These are phyloP conservation scores for Drosophila kurseongensis DNA, from an alignment of 1,140 invertebrate genomes.

Conservation along the genomic window DNA sequence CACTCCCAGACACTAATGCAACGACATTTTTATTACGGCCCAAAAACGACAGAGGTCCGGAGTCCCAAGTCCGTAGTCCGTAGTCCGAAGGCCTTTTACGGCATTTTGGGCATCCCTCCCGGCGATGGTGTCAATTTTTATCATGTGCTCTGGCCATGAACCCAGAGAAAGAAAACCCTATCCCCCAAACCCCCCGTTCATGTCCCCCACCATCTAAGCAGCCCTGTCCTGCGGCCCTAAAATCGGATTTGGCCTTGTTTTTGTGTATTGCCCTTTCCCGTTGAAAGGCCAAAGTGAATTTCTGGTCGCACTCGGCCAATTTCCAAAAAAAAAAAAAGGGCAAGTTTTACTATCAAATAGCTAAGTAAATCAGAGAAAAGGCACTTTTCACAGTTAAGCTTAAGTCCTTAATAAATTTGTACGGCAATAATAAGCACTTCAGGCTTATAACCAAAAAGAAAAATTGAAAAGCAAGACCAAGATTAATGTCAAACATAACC, in stretches of 20 bases:
- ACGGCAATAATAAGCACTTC: too few species aligned
- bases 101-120: slow-evolving; percentile 3
- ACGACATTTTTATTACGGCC: slow-evolving; percentile 78
- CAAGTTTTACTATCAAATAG: too few species aligned
- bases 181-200: neutral
- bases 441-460: too few species aligned
- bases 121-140: slow-evolving; percentile 76
- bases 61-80: neutral
- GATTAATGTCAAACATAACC: too few species aligned
- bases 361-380: too few species aligned
- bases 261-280: slow-evolving; percentile 13
- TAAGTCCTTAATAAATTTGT: too few species aligned
- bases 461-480: too few species aligned
- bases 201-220: neutral
- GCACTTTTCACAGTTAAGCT: too few species aligned
- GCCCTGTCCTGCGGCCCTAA: slow-evolving; percentile 22
- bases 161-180: slow-evolving; percentile 35
- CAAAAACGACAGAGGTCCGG: slow-evolving; percentile 54
- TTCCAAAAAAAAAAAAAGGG: too few species aligned
- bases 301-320: neutral
- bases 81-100: slow-evolving; percentile 58
- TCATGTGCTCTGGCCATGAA: slow-evolving; percentile 70
- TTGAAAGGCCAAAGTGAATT: neutral
- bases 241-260: slow-evolving; percentile 35
- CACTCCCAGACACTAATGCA: slow-evolving; percentile 67